These are phyloP conservation scores for Psilopogon haemacephalus DNA, from an alignment of 2,113 vertebrate genomes.

Conservation along the genomic window DNA sequence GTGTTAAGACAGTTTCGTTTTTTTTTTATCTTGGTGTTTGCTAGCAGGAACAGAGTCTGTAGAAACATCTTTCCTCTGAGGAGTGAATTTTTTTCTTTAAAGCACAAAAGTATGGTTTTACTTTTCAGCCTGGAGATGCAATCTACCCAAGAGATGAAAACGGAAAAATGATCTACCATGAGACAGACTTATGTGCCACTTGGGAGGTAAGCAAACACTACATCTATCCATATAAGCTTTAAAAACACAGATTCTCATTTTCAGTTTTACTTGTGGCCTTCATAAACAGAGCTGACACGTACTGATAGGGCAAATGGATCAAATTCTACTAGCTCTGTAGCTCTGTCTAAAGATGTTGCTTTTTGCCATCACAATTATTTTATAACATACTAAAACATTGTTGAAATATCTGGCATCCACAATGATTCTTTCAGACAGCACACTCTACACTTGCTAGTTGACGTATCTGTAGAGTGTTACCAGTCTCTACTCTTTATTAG, in stretches of 20 bases:
- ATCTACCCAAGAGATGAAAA: conserved; percentile 84
- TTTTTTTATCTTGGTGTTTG: not conserved
- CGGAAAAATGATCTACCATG: conserved; percentile 84
- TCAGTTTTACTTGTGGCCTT: not conserved
- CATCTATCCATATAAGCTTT: not conserved
- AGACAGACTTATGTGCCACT: conserved; percentile 87
- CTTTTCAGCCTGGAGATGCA: conserved; percentile 84
- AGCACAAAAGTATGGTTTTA: not conserved
- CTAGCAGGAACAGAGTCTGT: not conserved
- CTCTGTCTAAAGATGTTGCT: not conserved
- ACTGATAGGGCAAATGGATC: not conserved
- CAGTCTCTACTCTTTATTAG: not conserved
- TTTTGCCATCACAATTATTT: not conserved
- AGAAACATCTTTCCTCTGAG: not conserved
- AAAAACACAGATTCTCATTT: not conserved
- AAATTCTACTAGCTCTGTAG: not conserved
- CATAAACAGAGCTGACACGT: not conserved
- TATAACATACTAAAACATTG: not conserved
- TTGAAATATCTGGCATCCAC: not conserved
- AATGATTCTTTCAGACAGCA: not conserved
- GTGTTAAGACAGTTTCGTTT: not conserved
- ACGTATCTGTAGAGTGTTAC: not conserved
- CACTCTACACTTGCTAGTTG: not conserved
- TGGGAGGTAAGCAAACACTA: conserved; percentile 88
- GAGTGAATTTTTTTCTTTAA: not conserved